phyloP scores from a whole-genome alignment of 2,113 vertebrate species.

The Thalassarche chlororhynchos region DNA sequence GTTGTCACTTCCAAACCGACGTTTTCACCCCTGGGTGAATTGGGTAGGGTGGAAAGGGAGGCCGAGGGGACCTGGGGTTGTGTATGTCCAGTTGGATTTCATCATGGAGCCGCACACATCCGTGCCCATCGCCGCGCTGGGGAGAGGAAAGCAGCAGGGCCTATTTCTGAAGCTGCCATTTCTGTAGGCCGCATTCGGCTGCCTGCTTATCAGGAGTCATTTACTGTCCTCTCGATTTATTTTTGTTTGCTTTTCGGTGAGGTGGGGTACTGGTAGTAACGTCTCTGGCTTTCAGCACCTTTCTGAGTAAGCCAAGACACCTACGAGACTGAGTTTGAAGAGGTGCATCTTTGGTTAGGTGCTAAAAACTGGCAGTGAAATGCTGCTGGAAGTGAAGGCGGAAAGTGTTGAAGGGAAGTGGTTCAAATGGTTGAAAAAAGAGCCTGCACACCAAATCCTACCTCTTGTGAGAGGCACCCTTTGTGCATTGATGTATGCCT shows the following conservation, averaged over 20 bases:
- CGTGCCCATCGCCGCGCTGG: background rate
- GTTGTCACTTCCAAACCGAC: background rate
- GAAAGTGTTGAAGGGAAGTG: background rate
- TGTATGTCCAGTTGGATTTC: rapidly evolving
- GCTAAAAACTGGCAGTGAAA: background rate
- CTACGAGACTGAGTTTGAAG: background rate
- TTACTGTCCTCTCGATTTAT: rapidly evolving
- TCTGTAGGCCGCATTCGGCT: background rate
- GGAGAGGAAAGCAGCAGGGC: background rate
- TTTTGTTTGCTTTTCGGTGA: background rate
- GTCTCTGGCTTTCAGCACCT: background rate
- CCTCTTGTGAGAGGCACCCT: background rate
- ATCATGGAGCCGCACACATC: rapidly evolving
- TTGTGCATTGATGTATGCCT: background rate
- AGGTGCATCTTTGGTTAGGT: background rate
- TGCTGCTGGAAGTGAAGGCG: background rate
- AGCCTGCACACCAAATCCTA: background rate
- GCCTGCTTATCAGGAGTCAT: rapidly evolving
- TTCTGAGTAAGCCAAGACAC: background rate
- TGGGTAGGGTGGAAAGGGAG: rapidly evolving
- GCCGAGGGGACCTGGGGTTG: background rate
- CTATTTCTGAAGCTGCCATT: background rate
- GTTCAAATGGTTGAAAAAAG: background rate
- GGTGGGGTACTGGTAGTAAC: background rate
- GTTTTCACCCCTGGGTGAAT: rapidly evolving